These are phyloP conservation scores for Chaenogobius annularis DNA, from an alignment of 2,113 vertebrate genomes.

Conservation along the genomic window DNA sequence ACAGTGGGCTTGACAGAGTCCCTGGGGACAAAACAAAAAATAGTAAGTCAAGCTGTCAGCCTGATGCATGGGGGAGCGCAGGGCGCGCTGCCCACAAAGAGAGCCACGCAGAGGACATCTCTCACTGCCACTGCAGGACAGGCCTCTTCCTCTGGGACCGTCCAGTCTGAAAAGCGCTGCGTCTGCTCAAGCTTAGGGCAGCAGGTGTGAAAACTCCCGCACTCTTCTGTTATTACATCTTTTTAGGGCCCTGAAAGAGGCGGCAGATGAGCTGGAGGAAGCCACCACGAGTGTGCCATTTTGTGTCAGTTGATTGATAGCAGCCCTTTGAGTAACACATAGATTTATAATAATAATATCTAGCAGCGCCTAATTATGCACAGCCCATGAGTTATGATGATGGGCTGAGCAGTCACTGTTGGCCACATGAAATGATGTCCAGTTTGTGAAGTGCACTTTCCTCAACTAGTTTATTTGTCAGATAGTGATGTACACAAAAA, in stretches of 20 bases:
- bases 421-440: slow-evolving; percentile 25
- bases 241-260: slow-evolving; percentile 71
- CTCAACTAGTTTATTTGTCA: slow-evolving; percentile 5
- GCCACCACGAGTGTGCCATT: slow-evolving; percentile 53
- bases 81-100: slow-evolving; percentile 35
- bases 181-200: slow-evolving; percentile 61
- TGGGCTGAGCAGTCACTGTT: slow-evolving; percentile 20
- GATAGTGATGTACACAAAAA: not conserved
- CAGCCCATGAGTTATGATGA: slow-evolving; percentile 59
- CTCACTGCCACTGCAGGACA: slow-evolving; percentile 74
- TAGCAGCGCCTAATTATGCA: slow-evolving; percentile 61
- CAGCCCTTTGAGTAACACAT: slow-evolving; percentile 64
- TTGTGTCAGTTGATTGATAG: slow-evolving; percentile 69
- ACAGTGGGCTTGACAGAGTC: slow-evolving; percentile 48
- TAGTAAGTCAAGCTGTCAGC: slow-evolving; percentile 51
- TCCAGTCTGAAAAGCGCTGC: slow-evolving; percentile 67
- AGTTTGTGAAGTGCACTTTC: slow-evolving; percentile 22
- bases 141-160: slow-evolving; percentile 69
- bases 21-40: slow-evolving; percentile 45
- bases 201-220: slow-evolving; percentile 77
- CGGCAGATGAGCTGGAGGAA: slow-evolving; percentile 62
- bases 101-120: slow-evolving; percentile 49
- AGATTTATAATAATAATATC: slow-evolving; percentile 72
- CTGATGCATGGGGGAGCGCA: slow-evolving; percentile 45
- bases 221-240: slow-evolving; percentile 75